Evolutionary conservation across 2,797 vertebrate species (phyloP).

Genomic region (Intellagama lesueurii): DNA sequence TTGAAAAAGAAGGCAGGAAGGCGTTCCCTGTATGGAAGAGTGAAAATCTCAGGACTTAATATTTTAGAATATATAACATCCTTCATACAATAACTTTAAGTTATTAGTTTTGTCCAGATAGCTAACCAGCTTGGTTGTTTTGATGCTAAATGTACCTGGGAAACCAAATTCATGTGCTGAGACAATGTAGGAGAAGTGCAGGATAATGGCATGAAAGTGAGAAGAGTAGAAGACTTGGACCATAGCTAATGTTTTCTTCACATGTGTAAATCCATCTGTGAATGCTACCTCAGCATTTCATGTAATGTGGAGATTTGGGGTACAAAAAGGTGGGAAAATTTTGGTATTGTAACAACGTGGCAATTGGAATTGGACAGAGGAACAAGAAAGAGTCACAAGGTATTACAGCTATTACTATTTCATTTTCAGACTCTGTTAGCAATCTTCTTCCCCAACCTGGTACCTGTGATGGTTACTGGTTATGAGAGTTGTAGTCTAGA

Average conservation of each 20-base stretch:
- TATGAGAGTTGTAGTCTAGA: background rate
- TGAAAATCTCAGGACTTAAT: background rate
- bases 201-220: background rate
- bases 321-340: background rate
- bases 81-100: background rate
- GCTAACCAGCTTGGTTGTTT: no score
- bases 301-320: background rate
- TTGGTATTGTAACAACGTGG: background rate
- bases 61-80: background rate
- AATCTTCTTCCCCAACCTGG: background rate
- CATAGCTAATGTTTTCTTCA: background rate
- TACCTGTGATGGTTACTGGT: background rate
- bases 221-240: background rate
- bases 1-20: slow-evolving; percentile 90
- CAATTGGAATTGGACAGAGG: background rate
- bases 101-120: background rate
- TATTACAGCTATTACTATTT: background rate
- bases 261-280: background rate
- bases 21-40: slow-evolving; percentile 81
- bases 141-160: no score
- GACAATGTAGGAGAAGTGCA: no score
- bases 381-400: background rate
- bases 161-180: no score
- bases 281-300: background rate
- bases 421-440: background rate